phyloP scores from a whole-genome alignment of 2,888 invertebrate species.

The Maniola hyperantus region DNA sequence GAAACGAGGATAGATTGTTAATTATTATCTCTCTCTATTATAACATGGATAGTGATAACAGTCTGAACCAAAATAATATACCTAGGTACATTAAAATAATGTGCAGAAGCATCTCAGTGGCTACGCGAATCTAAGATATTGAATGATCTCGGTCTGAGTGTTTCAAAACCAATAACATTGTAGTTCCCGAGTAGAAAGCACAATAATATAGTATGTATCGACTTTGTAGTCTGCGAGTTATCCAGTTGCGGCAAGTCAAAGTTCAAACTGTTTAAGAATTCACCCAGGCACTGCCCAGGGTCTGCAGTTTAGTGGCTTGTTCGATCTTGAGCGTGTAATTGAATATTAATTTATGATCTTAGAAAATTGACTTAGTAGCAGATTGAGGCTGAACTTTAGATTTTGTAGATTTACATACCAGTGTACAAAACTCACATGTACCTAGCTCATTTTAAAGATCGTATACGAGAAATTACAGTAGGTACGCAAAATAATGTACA shows the following conservation, averaged over 20 bases:
- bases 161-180: constrained; percentile 22
- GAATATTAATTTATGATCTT: constrained; percentile 28
- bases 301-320: constrained; percentile 26
- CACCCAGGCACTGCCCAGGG: constrained; percentile 28
- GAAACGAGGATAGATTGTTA: no score
- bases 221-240: constrained; percentile 21
- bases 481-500: no score
- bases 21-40: no score
- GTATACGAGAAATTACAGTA: no score
- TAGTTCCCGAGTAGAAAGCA: constrained; percentile 14
- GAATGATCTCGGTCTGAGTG: not conserved
- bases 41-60: no score
- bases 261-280: constrained; percentile 36
- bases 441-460: not conserved
- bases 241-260: constrained; percentile 25
- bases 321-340: constrained; percentile 19
- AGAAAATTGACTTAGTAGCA: constrained; percentile 16
- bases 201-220: constrained; percentile 15
- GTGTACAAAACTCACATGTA: not conserved
- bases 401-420: not conserved
- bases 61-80: no score
- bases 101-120: not conserved
- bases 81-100: no score
- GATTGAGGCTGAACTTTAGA: constrained; percentile 11
- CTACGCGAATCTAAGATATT: not conserved